phyloP scores from a whole-genome alignment of 2,888 invertebrate species.

The Beris morrisii region DNA sequence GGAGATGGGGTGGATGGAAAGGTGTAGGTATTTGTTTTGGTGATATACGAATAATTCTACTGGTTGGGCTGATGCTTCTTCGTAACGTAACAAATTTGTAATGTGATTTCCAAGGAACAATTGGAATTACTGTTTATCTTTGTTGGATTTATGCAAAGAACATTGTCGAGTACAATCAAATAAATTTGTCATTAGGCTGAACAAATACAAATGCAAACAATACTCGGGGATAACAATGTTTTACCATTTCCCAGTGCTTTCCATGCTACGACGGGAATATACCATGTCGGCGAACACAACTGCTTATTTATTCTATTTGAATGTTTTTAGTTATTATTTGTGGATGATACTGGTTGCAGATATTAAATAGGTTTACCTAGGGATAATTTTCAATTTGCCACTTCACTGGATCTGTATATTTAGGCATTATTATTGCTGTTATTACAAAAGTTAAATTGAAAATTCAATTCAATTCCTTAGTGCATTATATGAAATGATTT shows the following conservation, averaged over 20 bases:
- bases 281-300: not conserved
- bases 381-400: slow-evolving; percentile 38
- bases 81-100: slow-evolving; percentile 35
- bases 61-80: not conserved
- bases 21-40: slow-evolving; percentile 1
- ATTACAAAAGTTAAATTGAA: slow-evolving; percentile 24
- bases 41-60: too few relatives aligned
- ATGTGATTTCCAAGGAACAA: slow-evolving; percentile 37
- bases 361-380: slow-evolving; percentile 36
- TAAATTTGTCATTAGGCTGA: slow-evolving; percentile 39
- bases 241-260: slow-evolving; percentile 21
- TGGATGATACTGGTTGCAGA: slow-evolving; percentile 22
- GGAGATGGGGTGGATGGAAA: slow-evolving; percentile 1
- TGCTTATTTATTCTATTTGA: slow-evolving; percentile 31
- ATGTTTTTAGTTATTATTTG: slow-evolving; percentile 12
- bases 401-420: slow-evolving; percentile 34
- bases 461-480: slow-evolving; percentile 21
- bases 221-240: slow-evolving; percentile 22
- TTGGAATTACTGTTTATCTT: slow-evolving; percentile 37
- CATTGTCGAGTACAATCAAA: slow-evolving; percentile 36
- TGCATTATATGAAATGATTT: not conserved
- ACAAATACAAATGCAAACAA: slow-evolving; percentile 34
- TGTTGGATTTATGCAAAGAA: slow-evolving; percentile 24
- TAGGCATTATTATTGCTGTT: slow-evolving; percentile 22
- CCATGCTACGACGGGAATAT: slow-evolving; percentile 8